Percentiles rank a stretch among this genome's conserved stretches.
Conservation (phyloP, 2,113 vertebrate species). For the Neolamprologus sp. region DNA sequence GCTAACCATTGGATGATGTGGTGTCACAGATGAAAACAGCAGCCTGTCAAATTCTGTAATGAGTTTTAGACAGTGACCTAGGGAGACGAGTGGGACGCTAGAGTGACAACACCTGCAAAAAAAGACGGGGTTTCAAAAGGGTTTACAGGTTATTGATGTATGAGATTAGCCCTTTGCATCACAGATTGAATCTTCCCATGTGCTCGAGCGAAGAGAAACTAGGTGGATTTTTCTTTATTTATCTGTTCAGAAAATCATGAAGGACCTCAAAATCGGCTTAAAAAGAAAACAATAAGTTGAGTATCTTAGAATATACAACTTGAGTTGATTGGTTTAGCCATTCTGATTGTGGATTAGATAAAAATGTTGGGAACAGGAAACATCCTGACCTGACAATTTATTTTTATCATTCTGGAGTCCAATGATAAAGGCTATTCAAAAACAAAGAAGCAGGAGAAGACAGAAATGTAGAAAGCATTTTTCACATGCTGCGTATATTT, state of each 20-base stretch:
- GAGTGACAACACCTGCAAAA: neutral
- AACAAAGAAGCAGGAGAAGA: neutral
- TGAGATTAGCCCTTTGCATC: constrained; percentile 24
- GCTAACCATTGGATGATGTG: constrained; percentile 10
- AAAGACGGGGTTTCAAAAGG: neutral
- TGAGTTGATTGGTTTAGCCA: neutral
- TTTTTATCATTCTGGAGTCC: neutral
- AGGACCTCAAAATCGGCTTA: neutral
- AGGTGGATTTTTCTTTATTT: neutral
- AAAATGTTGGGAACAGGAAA: neutral
- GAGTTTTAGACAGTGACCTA: constrained; percentile 17
- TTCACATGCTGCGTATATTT: neutral
- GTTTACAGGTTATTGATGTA: constrained; percentile 22
- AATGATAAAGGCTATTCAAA: neutral
- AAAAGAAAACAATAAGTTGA: neutral
- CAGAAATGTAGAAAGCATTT: neutral
- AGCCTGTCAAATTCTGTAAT: constrained; percentile 49
- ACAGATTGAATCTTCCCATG: constrained; percentile 12
- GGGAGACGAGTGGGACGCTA: neutral
- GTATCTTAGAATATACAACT: neutral
- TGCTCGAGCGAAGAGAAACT: neutral
- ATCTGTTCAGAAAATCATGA: constrained; percentile 20
- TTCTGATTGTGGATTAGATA: neutral
- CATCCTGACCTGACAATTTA: neutral
- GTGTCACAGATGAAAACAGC: constrained; percentile 49